phyloP scores from a whole-genome alignment of 2,113 vertebrate species.

The Cottus gobio region DNA sequence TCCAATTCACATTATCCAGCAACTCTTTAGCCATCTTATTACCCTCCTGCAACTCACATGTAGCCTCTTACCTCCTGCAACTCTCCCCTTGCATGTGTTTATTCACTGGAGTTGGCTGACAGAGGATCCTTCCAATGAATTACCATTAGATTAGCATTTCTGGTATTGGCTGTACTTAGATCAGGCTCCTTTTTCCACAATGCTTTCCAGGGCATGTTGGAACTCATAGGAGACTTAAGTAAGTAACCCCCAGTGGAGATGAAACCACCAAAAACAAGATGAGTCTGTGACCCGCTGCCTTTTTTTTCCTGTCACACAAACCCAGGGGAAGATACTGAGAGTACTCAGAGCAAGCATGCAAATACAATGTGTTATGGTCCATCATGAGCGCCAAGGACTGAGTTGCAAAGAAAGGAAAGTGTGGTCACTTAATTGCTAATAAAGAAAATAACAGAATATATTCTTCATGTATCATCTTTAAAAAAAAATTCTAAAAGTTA shows the following conservation, averaged over 20 bases:
- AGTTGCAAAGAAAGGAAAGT: background rate
- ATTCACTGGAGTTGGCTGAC: slow-evolving; percentile 19
- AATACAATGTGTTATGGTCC: slow-evolving; percentile 19
- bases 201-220: slow-evolving; percentile 48
- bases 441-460: background rate
- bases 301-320: slow-evolving; percentile 56
- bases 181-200: slow-evolving; percentile 59
- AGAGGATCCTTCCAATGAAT: slow-evolving; percentile 11
- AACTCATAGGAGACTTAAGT: slow-evolving; percentile 44
- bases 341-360: slow-evolving; percentile 14
- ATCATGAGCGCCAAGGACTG: slow-evolving; percentile 1
- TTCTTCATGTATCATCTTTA: background rate
- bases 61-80: slow-evolving; percentile 19
- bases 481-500: background rate
- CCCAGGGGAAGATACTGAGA: slow-evolving; percentile 32
- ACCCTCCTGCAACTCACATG: slow-evolving; percentile 21
- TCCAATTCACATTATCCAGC: slow-evolving; percentile 44
- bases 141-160: slow-evolving; percentile 41
- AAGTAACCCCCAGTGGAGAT: slow-evolving; percentile 65
- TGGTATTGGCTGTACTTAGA: slow-evolving; percentile 33
- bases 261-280: slow-evolving; percentile 51
- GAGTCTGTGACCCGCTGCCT: slow-evolving; percentile 49
- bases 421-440: background rate
- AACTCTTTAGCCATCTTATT: slow-evolving; percentile 27
- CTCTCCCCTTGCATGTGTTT: slow-evolving; percentile 17